A percentile compares a stretch with the other conserved stretches of the same genome.
These are phyloP conservation scores for Manacus vitellinus DNA, from an alignment of 2,113 vertebrate genomes.

Conservation along the genomic window DNA sequence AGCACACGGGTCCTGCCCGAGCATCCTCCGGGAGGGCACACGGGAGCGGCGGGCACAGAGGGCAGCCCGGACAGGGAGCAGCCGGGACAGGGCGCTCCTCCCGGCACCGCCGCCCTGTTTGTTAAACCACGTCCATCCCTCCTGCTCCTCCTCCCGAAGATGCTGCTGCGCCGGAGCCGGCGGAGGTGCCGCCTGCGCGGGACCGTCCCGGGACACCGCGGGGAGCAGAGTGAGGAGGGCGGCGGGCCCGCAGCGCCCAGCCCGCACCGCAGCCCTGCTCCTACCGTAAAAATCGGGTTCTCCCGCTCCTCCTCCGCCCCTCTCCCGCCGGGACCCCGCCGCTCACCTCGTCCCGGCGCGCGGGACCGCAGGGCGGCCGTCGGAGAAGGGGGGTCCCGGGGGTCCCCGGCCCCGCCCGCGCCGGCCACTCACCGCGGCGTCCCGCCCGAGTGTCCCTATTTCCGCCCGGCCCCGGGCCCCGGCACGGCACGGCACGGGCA, in stretches of 20 bases:
- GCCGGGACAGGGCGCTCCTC: not conserved
- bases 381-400: not conserved
- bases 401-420: not conserved
- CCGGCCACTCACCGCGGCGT: constrained; percentile 22
- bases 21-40: not conserved
- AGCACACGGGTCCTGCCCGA: not conserved
- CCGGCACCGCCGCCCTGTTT: no score
- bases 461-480: not conserved
- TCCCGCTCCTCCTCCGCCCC: not conserved
- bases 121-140: not conserved
- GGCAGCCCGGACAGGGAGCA: not conserved
- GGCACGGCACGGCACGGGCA: no score
- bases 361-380: not conserved
- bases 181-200: not conserved
- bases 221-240: not conserved
- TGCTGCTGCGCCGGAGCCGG: not conserved
- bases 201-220: not conserved
- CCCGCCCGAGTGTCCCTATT: not conserved
- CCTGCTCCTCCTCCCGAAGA: not conserved
- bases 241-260: not conserved
- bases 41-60: not conserved
- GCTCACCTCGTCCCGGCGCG: not conserved
- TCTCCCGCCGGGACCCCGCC: not conserved
- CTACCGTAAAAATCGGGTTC: not conserved
- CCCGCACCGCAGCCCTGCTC: not conserved